Evolutionary conservation across 2,888 invertebrate genomes (phyloP), one percentile per base, ranked within the genome.

Genomic region (Lissonota sp.): DNA sequence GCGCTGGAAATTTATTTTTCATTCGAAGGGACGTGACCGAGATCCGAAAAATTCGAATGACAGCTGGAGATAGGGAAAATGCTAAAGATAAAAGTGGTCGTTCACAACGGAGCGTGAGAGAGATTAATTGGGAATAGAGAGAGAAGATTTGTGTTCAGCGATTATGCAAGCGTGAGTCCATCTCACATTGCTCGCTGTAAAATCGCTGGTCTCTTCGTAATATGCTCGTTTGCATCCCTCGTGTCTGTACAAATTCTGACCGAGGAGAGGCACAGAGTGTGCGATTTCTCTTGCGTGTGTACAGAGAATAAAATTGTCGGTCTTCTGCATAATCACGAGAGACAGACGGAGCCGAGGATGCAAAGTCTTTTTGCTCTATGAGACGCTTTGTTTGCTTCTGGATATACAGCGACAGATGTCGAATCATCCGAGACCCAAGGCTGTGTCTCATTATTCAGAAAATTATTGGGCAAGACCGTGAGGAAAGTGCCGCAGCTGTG

Each of bases 251-350:
- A 26, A 26, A 26, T 26, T 26, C 26, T 46, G 60, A 57, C 40
- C 40, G 8, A 40, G 42, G 6, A 42, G 70, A 62, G 26, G 60
- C 62, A 46, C 6, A 55, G 67, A 53, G 53, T 55, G 51, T 51
- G 53, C 26, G 55, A 14, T 6, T 44, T 12, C 67, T 53, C 44
- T 73, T 58, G 46, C 26, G 69, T 69, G 66, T 57, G 55, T 53
- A 57, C 73, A 57, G 37, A 62, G 73, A 63, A 69, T 57, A 73
- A 67, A 69, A 79, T 79, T 79, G 69, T 69, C 46, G 62, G 55
- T 53, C 73, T 79, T 39, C 46, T 46, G 67, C 66, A 53, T 79
- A 79, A 79, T 79, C 55, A 73, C 62, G 53, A 39, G 12, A 53
- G 55, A 67, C 42, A 6, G 42, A 39, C 7, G 51, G 12, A 39